These are phyloP conservation scores for Antennarius striatus DNA, from an alignment of 2,113 vertebrate genomes.

Conservation along the genomic window DNA sequence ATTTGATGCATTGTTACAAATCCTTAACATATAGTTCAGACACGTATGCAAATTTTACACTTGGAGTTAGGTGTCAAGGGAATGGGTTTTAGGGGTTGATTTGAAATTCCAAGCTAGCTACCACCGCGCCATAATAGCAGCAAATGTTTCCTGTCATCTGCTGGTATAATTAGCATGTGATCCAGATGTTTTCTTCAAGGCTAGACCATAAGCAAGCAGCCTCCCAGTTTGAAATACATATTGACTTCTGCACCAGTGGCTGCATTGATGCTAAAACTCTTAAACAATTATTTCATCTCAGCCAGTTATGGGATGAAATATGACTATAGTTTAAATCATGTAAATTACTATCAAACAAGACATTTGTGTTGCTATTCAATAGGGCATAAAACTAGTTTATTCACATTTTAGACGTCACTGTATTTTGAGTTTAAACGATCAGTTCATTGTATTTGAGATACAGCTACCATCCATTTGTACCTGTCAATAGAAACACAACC, in stretches of 20 bases:
- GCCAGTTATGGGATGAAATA: conserved; percentile 15
- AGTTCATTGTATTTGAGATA: conserved; percentile 13
- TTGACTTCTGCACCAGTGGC: conserved; percentile 35
- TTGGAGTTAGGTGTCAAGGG: conserved; percentile 50
- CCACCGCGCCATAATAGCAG: conserved; percentile 47
- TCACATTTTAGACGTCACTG: conserved; percentile 6
- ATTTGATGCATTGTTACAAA: conserved; percentile 19
- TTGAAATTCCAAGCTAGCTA: conserved; percentile 48
- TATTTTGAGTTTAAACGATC: conserved; percentile 11
- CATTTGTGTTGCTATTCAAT: conserved; percentile 25
- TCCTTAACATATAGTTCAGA: conserved; percentile 7
- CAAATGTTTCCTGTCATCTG: conserved; percentile 63
- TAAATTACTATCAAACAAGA: conserved; percentile 20
- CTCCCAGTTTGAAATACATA: conserved; percentile 31
- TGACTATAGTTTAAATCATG: conserved; percentile 6
- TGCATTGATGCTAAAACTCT: conserved; percentile 28
- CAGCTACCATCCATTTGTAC: conserved; percentile 36
- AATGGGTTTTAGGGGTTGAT: conserved; percentile 48
- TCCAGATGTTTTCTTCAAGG: conserved; percentile 79
- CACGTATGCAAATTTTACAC: background rate
- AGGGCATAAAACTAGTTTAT: conserved; percentile 17
- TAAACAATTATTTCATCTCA: conserved; percentile 25
- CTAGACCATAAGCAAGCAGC: conserved; percentile 58
- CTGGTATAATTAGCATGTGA: conserved; percentile 67
- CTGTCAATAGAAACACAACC: conserved; percentile 29